These are phyloP conservation scores for Helogale parvula DNA, from an alignment of 2,113 vertebrate species.

Conservation along the genomic window DNA sequence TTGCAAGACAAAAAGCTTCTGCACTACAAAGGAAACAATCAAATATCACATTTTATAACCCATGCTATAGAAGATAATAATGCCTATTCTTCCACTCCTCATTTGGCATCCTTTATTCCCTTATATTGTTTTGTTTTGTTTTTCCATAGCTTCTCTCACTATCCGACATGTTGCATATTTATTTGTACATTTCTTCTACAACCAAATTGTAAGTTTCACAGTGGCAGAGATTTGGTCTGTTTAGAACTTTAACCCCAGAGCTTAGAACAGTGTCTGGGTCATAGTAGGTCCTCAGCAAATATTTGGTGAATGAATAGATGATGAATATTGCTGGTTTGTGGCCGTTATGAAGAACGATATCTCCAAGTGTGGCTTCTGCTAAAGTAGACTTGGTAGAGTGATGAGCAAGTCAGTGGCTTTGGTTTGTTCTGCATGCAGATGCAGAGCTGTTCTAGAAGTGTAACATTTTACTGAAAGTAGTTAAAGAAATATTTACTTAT, in stretches of 20 bases:
- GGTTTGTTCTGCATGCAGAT: not conserved
- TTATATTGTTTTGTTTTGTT: not conserved
- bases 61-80: not conserved
- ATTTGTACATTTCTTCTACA: not conserved
- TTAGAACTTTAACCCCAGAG: slow-evolving; percentile 16
- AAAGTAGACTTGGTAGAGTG: not conserved
- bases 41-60: not conserved
- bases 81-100: not conserved
- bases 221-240: not conserved
- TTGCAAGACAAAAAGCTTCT: too few species aligned
- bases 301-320: not conserved
- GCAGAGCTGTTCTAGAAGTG: not conserved
- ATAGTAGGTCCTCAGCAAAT: not conserved
- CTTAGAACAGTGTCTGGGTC: not conserved
- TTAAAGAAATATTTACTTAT: not conserved
- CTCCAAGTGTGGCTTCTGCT: not conserved
- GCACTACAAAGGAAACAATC: too few species aligned
- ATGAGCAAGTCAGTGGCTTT: not conserved
- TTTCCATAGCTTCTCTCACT: not conserved
- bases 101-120: not conserved
- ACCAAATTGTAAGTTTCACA: not conserved
- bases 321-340: not conserved
- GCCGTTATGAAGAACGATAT: not conserved
- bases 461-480: not conserved
- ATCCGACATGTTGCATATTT: not conserved